These are phyloP conservation scores for Oithona nana DNA, from an alignment of 2,888 invertebrate genomes.

Conservation along the genomic window DNA sequence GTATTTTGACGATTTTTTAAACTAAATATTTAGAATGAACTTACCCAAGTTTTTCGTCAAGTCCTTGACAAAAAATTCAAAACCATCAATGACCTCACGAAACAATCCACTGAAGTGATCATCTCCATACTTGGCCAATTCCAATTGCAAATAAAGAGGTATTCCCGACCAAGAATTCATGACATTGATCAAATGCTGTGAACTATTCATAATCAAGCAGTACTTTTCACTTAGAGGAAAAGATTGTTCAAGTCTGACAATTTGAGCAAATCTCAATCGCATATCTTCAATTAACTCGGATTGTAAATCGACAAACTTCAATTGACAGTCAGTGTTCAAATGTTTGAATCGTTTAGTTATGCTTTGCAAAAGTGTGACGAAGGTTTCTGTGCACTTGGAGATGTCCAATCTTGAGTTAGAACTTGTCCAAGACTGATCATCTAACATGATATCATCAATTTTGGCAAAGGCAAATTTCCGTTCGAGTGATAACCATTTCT, in stretches of 20 bases:
- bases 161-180: constrained; percentile 3
- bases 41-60: background rate
- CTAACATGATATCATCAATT: constrained; percentile 7
- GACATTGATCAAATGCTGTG: background rate
- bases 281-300: constrained; percentile 6
- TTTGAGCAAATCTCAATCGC: constrained; percentile 7
- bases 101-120: background rate
- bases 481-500: constrained; percentile 4
- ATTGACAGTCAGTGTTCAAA: background rate
- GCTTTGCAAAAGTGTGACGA: background rate
- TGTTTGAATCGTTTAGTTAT: background rate
- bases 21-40: too few relatives aligned
- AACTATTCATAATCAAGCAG: constrained; percentile 3
- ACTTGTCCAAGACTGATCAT: background rate
- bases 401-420: background rate
- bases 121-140: background rate
- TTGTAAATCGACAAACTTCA: constrained; percentile 10
- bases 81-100: background rate
- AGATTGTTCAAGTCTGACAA: background rate
- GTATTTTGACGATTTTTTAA: too few relatives aligned
- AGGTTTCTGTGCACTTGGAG: background rate
- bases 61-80: background rate
- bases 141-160: constrained; percentile 2
- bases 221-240: background rate
- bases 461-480: constrained; percentile 10